A percentile compares a stretch with the other conserved stretches of the same genome.
Evolutionary conservation across 1,140 invertebrate genomes (phyloP).

Genomic region (Panulirus ornatus): DNA sequence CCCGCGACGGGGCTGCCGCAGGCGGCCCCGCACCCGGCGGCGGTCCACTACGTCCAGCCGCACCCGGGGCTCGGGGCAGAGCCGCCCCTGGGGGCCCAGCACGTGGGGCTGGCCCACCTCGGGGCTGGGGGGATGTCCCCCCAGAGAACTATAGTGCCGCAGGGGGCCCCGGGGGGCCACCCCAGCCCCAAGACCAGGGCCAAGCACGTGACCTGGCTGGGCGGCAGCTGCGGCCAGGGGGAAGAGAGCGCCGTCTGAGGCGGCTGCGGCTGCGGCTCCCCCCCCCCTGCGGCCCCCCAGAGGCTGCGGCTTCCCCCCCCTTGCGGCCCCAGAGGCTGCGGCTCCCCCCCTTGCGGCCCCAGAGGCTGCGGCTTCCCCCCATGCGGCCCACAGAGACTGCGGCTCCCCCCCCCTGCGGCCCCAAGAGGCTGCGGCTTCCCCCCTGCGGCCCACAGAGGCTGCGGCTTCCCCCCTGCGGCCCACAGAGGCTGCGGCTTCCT

Average conservation of each 20-base stretch:
- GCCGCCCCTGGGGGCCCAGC: background rate
- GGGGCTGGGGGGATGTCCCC: conserved; percentile 3
- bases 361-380: background rate
- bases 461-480: no score
- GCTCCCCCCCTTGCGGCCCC: background rate
- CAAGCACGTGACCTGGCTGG: conserved; percentile 66
- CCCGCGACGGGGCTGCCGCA: background rate
- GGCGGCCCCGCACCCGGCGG: conserved; percentile 8
- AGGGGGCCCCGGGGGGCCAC: conserved; percentile 26
- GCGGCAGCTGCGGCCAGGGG: conserved; percentile 36
- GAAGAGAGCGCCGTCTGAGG: conserved; percentile 45
- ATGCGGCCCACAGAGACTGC: background rate
- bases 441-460: no score
- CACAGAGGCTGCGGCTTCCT: no score
- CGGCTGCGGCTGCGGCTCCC: background rate
- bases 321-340: background rate
- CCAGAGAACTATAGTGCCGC: conserved; percentile 16
- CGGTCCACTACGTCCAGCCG: conserved; percentile 57
- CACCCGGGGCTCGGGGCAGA: conserved; percentile 28
- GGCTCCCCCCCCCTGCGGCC: no score
- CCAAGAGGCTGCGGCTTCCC: no score
- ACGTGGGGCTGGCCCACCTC: conserved; percentile 4
- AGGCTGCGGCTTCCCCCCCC: no score
- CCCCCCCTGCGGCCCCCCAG: no score
- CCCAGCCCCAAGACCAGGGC: conserved; percentile 58